Evolutionary conservation across 1,140 invertebrate species (phyloP), one percentile per base, ranked within the genome.

Genomic region (Aricia agestis): DNA sequence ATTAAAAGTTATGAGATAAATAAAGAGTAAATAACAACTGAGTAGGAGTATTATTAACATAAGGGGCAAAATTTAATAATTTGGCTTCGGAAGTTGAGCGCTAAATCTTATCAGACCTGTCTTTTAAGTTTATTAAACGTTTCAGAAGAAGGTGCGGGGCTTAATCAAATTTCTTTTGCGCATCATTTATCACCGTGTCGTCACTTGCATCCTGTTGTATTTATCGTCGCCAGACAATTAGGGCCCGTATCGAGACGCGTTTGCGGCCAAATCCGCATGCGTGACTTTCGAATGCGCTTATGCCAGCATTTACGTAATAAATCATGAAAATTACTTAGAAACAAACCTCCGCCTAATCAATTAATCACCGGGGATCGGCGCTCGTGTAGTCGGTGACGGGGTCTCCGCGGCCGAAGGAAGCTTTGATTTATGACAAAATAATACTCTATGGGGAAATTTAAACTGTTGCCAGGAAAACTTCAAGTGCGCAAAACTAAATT

Each of bases 401-500:
- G 81, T 76, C 75, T 76, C 76, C 73, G 76, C 75, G 77, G 76
- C 79, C 83, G 80, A 76, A 74, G 76, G 72, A 85, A 86, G 81
- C 82, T 82, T 85, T 90, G 86, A 90, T 89, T 90, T 87, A 90
- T 90, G 80, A 69, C 80, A 82, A 88, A 86, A 88, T 89, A 85
- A 87, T 87, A 83, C 78, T 85, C 82, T 75, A 78, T 74, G 72
- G 79, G 82, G 82, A 84, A 85, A 85, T 84, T 79, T 82, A 76
- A 76, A 79, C 76, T 79, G 76, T 81, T 81, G 77, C 76, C 18
- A 63, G 59, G 59, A 19, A 63, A 63, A 19, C 59, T 63, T 63
- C 7, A 42, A 70, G 57, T 67, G 19, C 57, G 65, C 66, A 58
- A 68, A 68, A 68, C 67, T 68, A 68, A 68, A 68, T 31, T 57